Base-by-base conservation (phyloP, 2,797 vertebrate genomes). In the Telmatherina bonti region DNA sequence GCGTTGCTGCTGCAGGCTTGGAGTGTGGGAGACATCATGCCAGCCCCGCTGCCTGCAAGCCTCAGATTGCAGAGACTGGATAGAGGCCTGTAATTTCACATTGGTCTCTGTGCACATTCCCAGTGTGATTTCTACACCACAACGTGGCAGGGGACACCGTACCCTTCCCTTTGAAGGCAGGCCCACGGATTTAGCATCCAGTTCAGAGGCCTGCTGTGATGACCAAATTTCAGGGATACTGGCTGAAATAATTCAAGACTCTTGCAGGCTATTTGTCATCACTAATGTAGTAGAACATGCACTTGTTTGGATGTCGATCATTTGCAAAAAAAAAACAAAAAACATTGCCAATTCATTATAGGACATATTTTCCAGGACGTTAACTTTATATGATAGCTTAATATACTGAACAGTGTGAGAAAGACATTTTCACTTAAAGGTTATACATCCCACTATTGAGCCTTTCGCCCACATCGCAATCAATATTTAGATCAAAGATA, bases 21-120 rank as follows among this genome's bases (percentile, higher is more conserved):
- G 68, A 81, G 76, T 63, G 38, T 57, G 1, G 73, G 72, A 77
- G 83, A 84, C 79, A 29, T 55, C 51, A 5, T 67, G 89, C 89
- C 91, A 91, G 84, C 84, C 81, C 70, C 72, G 78, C 84, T 72
- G 88, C 88, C 91, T 92, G 92, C 69, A 54, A 84, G 84, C 68
- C 78, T 80, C 73, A 84, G 90, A 92, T 91, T 91, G 86, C 73
- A 74, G 41, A 72, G 79, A 1, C 38, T 68, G 79, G 70, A 89
- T 11, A 49, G 38, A 88, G 83, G 84, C 82, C 82, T 90, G 79
- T 88, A n/a, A 81, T 90, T 90, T 91, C 31, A 83, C 69, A 85
- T 77, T 33, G 57, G 47, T 27, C 72, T 87, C 69, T 86, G 79
- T 82, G 84, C 78, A 69, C 53, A 15, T 83, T 82, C 79, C 82